Base-by-base conservation (phyloP, 2,797 vertebrate species). In the Novumbra hubbsi region DNA sequence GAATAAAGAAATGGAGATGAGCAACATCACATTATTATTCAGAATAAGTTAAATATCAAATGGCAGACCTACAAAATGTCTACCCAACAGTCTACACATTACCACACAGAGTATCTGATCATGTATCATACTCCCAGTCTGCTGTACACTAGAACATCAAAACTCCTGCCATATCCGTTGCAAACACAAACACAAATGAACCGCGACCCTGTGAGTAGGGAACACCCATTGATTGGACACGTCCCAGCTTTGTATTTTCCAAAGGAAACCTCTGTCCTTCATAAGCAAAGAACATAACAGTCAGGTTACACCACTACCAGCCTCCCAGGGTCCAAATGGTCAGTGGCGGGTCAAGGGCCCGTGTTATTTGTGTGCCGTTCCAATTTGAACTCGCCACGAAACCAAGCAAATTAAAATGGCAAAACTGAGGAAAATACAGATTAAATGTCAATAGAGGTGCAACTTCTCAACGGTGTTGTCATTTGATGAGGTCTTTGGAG, bases 121-220 rank as follows among this genome's bases (percentile, higher is more conserved):
- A 64, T 63, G 52, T 63, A 79, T 80, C 80, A 55, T 65, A 82
- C 75, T 34, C 63, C 21, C 75, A 70, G 76, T 71, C 70, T 63
- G 73, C 77, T 80, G 69, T 64, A 73, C 69, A 80, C 62, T 49
- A 69, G 68, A 80, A 75, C 69, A 70, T 74, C 55, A 77, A 73
- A 81, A 81, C 74, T 81, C 73, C 68, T 65, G 64, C 76, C 77
- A 86, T 76, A 86, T 88, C 83, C 81, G 83, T 68, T 86, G 74
- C 77, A 84, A 84, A 86, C 34, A 55, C 81, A 88, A 88, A 88
- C 78, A 79, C 82, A 88, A 82, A 84, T 88, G 76, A 81, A 86
- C 80, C 72, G 76, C 73, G 66, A 80, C 81, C 72, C 81, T 77
- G 71, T 72, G 82, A 76, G 74, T 74, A 52, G 84, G 81, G 78